These are phyloP conservation scores for Palythoa grandis DNA, from an alignment of 92 coral and sea anemone genomes.

Conservation along the genomic window DNA sequence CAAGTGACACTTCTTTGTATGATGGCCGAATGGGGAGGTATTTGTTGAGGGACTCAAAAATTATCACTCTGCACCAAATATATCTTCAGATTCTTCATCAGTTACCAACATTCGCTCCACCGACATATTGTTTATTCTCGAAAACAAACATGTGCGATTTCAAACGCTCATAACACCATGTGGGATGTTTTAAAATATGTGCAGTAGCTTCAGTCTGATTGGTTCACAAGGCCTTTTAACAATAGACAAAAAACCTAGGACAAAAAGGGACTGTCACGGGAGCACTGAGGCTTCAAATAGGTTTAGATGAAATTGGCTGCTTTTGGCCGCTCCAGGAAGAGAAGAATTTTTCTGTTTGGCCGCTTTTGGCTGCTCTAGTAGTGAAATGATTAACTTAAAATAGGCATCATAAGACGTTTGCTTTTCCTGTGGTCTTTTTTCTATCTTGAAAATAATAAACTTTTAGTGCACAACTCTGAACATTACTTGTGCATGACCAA, in stretches of 20 bases:
- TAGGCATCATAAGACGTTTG: too few species aligned
- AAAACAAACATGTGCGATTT: not conserved
- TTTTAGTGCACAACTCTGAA: too few species aligned
- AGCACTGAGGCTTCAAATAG: slow-evolving; percentile 13
- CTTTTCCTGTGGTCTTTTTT: too few species aligned
- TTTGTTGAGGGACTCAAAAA: not conserved
- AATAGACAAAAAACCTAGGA: slow-evolving; percentile 2
- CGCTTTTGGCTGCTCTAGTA: not conserved
- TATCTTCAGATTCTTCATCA: not conserved
- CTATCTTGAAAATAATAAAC: too few species aligned
- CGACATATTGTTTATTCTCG: not conserved
- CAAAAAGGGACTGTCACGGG: slow-evolving; percentile 1
- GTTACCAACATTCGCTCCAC: not conserved
- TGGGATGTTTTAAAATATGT: slow-evolving; percentile 1
- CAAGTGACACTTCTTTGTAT: not conserved
- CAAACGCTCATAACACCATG: not conserved
- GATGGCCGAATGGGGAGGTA: slow-evolving; percentile 2
- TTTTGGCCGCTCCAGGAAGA: slow-evolving; percentile 13
- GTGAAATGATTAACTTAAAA: slow-evolving; percentile 1
- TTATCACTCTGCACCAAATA: too few species aligned
- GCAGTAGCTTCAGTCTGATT: slow-evolving; percentile 16
- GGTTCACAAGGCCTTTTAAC: slow-evolving; percentile 11
- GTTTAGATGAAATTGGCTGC: not conserved
- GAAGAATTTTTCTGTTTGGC: not conserved
- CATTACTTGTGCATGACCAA: too few species aligned